Evolutionary conservation across 1,140 invertebrate species (phyloP).

Genomic region (Papilio polytes): DNA sequence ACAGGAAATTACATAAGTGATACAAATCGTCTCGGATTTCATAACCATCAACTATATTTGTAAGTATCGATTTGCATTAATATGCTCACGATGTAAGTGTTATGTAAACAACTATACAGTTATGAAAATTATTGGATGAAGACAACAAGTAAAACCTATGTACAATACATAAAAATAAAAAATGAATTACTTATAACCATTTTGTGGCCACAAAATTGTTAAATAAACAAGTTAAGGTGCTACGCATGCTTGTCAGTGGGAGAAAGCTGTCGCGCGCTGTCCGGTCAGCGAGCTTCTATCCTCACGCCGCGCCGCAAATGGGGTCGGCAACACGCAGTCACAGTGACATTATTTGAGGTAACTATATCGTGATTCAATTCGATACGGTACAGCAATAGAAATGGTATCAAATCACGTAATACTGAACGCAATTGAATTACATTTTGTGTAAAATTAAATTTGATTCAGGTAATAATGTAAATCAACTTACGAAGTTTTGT

Average conservation of each 20-base stretch:
- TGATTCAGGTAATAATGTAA: background rate
- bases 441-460: background rate
- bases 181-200: background rate
- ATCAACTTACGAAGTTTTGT: background rate
- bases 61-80: background rate
- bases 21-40: background rate
- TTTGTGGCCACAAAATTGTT: background rate
- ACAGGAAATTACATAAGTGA: background rate
- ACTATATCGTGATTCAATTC: background rate
- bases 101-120: background rate
- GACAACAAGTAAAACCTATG: no score
- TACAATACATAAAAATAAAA: background rate
- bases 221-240: background rate
- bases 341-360: background rate
- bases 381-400: background rate
- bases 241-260: background rate
- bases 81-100: background rate
- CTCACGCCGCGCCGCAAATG: background rate
- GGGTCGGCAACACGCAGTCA: background rate
- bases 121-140: background rate
- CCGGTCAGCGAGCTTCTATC: constrained; percentile 19
- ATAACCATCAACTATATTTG: background rate
- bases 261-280: background rate
- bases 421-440: background rate
- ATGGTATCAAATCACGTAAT: constrained; percentile 10